Percentiles rank a stretch among this genome's conserved stretches.
These are phyloP conservation scores for Distichodus sexfasciatus DNA, from an alignment of 2,797 vertebrate genomes.

Conservation along the genomic window DNA sequence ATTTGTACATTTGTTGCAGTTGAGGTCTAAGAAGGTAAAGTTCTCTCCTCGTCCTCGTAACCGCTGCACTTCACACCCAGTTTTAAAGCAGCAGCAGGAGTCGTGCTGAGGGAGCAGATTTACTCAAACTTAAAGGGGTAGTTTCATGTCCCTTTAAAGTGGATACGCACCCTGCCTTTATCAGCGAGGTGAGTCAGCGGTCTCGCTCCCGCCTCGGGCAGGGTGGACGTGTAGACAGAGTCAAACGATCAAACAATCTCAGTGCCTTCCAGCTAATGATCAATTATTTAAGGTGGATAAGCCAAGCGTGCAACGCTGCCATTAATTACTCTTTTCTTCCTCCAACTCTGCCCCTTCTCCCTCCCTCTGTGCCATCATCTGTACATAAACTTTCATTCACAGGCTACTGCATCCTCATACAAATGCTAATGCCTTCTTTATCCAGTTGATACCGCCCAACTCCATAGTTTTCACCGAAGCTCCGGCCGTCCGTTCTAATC, in stretches of 20 bases:
- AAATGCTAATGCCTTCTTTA: constrained; percentile 47
- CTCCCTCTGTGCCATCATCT: constrained; percentile 12
- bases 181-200: neutral
- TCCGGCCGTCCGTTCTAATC: constrained; percentile 40
- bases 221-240: neutral
- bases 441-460: constrained; percentile 32
- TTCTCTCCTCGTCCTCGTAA: no score
- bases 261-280: constrained; percentile 39
- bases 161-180: neutral
- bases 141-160: no score
- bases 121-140: no score
- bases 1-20: no score
- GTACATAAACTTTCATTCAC: constrained; percentile 25
- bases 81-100: no score
- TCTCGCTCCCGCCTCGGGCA: neutral
- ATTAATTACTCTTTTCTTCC: neutral
- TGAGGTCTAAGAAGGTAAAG: no score
- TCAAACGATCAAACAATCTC: constrained; percentile 46
- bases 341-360: constrained; percentile 1
- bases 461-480: constrained; percentile 39
- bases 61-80: no score
- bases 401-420: constrained; percentile 34
- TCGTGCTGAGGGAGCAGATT: no score
- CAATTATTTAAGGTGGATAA: constrained; percentile 35
- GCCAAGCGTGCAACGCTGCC: neutral